These are phyloP conservation scores for Ctenodactylus gundi DNA, from an alignment of 2,113 vertebrate genomes.

Conservation along the genomic window DNA sequence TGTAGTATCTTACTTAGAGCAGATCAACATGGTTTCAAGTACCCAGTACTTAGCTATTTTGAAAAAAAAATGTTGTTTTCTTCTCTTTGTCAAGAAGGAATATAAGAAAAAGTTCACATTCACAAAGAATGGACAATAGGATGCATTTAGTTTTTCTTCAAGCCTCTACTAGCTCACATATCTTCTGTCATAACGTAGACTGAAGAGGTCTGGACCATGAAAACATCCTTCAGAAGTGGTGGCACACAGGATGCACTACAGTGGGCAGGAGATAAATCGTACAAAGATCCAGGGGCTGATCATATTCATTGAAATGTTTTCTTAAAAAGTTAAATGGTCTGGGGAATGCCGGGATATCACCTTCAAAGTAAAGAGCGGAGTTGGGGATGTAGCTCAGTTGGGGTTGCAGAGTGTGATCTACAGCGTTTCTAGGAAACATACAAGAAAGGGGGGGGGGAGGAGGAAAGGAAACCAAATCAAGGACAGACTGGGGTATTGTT, in stretches of 20 bases:
- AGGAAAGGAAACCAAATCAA: neutral
- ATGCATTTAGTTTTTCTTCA: conserved; percentile 21
- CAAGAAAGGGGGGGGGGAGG: too few relatives aligned
- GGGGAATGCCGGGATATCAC: neutral
- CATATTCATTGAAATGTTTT: neutral
- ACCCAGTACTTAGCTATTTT: conserved; percentile 8
- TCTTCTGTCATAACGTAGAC: neutral
- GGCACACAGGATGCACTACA: neutral
- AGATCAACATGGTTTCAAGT: neutral
- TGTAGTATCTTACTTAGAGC: neutral
- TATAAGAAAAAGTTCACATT: neutral
- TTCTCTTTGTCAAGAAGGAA: neutral
- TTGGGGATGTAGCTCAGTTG: neutral
- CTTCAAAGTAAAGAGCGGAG: neutral
- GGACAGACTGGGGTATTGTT: neutral
- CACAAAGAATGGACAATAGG: neutral
- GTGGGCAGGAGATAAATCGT: neutral
- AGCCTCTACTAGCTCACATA: neutral
- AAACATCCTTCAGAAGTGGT: neutral
- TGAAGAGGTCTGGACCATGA: conserved; percentile 21
- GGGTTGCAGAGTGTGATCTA: neutral
- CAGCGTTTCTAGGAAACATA: neutral
- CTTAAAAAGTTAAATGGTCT: neutral
- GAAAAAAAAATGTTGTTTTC: conserved; percentile 28
- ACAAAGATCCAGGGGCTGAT: neutral